phyloP scores from a whole-genome alignment of 2,888 invertebrate species.

The Nephrotoma guestfalica region DNA sequence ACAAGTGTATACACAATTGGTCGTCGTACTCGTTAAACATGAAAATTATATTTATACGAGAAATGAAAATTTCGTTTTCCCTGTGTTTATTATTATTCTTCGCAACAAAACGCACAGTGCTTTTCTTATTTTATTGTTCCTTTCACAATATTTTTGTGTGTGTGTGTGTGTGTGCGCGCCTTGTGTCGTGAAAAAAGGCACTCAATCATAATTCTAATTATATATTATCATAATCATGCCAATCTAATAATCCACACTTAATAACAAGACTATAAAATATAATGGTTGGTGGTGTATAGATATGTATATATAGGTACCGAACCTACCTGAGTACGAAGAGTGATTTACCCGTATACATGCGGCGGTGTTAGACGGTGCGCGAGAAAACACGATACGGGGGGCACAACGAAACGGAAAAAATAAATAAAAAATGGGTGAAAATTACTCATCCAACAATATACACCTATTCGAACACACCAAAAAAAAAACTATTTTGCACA shows the following conservation, averaged over 20 bases:
- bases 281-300: neutral
- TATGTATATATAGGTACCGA: neutral
- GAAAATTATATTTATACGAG: neutral
- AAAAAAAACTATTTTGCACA: neutral
- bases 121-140: neutral
- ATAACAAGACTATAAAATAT: neutral
- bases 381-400: neutral
- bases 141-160: neutral
- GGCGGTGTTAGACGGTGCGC: neutral
- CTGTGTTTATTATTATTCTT: neutral
- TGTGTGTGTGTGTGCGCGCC: neutral
- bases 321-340: neutral
- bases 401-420: neutral
- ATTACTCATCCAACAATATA: neutral
- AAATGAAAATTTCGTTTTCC: neutral
- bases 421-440: neutral
- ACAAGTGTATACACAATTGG: neutral
- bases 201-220: neutral
- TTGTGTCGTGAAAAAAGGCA: neutral
- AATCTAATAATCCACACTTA: neutral
- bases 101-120: neutral
- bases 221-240: neutral
- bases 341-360: neutral
- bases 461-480: neutral
- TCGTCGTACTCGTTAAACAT: neutral